Base-by-base conservation (phyloP, 2,888 invertebrate genomes). In the Macrosiphum euphorbiae region DNA sequence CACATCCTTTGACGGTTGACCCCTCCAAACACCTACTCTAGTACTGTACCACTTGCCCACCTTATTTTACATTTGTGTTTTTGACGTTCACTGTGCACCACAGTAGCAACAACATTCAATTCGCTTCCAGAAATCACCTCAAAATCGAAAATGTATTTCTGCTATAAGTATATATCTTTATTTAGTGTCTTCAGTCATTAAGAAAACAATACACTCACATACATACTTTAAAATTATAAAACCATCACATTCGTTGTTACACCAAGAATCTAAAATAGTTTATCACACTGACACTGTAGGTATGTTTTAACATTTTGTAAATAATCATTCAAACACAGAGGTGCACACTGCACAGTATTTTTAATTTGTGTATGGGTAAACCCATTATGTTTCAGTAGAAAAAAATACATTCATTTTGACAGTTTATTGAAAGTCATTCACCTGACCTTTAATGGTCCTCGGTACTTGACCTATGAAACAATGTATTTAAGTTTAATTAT, bases 351-450 rank as follows among this genome's bases (percentile, higher is more conserved):
- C 4, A 67, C 13, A n/a, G 67, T 67, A 67, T 67, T 67, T 11
- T 67, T n/a, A 4, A 67, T n/a, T 67, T 67, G 4, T 67, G n/a
- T 67, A 67, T 67, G 3, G 67, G 13, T n/a, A 67, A n/a, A n/a
- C n/a, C 52, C 52, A 55, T 20, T 55, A 55, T 55, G 11, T 55
- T 20, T 55, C 13, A 52, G 5, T 55, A 20, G 3, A 55, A 55
- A 55, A 55, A 55, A 55, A 55, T n/a, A n/a, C n/a, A 67, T 67
- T n/a, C n/a, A 16, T 85, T 85, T 85, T 85, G 84, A 85, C 84
- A 85, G 84, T 44, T 86, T 26, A 86, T 44, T 20, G 28, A 86
- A 47, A 44, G 41, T 26, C 85, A 41, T 44, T 86, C 28, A 26
- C 41, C 41, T 86, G 26, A 86, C 26, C 26, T 44, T 86, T 86